Evolutionary conservation across 2,113 vertebrate species (phyloP).

Genomic region (Hypomesus transpacificus): DNA sequence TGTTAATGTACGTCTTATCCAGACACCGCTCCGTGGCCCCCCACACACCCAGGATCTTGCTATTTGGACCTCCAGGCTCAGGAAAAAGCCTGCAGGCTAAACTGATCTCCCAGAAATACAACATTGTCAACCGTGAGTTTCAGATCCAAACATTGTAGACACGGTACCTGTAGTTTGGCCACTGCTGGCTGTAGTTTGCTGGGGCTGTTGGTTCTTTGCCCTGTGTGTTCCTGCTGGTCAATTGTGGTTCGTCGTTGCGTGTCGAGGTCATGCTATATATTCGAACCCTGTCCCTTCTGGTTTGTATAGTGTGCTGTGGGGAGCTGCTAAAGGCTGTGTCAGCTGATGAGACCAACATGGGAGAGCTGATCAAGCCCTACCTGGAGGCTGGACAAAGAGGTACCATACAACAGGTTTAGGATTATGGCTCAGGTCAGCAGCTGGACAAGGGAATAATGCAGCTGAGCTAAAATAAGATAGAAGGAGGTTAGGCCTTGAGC

Average conservation of each 20-base stretch:
- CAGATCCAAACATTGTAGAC: constrained; percentile 7
- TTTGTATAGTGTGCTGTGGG: constrained; percentile 78
- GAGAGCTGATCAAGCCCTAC: constrained; percentile 75
- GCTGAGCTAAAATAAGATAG: too few relatives aligned
- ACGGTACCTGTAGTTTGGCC: too few relatives aligned
- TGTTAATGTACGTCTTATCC: constrained; percentile 73
- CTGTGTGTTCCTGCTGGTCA: background rate
- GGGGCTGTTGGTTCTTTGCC: too few relatives aligned
- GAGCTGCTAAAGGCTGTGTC: constrained; percentile 80
- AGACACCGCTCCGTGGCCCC: constrained; percentile 69
- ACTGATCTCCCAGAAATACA: constrained; percentile 81
- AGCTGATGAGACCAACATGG: constrained; percentile 71
- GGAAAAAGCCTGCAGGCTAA: constrained; percentile 87
- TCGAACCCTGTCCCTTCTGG: too few relatives aligned
- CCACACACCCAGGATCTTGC: constrained; percentile 80
- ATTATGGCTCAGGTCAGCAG: too few relatives aligned
- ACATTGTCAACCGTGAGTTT: constrained; percentile 81
- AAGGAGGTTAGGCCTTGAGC: too few relatives aligned
- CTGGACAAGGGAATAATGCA: too few relatives aligned
- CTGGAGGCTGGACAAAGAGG: constrained; percentile 74
- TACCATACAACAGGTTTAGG: constrained; percentile 37
- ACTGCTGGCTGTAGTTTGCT: too few relatives aligned
- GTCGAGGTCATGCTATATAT: too few relatives aligned
- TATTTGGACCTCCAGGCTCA: constrained; percentile 82
- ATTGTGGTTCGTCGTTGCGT: too few relatives aligned